A percentile compares a stretch with the other conserved stretches of the same genome.
phyloP scores from a whole-genome alignment of 2,797 vertebrate species.

The Aldrovandia affinis region DNA sequence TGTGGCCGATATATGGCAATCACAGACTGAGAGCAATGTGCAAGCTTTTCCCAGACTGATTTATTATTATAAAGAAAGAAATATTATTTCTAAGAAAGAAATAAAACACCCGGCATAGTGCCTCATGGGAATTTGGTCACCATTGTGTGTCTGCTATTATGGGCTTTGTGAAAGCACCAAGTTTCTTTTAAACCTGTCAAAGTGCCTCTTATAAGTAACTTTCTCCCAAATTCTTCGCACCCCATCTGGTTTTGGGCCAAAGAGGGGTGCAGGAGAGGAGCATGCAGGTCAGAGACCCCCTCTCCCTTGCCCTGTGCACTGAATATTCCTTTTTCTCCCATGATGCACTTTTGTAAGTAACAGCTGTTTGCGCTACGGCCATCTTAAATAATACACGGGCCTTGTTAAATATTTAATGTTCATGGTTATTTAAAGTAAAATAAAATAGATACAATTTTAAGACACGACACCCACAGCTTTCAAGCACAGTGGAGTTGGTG shows the following conservation, averaged over 20 bases:
- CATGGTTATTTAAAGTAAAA: slow-evolving; percentile 16
- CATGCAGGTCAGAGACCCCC: not conserved
- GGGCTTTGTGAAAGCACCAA: too few species aligned
- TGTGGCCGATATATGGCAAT: too few species aligned
- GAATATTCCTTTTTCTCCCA: not conserved
- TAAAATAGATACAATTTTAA: not conserved
- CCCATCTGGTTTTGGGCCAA: not conserved
- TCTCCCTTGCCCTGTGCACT: not conserved
- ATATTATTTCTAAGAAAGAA: not conserved
- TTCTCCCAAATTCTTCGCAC: not conserved
- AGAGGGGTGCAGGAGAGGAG: not conserved
- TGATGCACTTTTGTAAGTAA: not conserved
- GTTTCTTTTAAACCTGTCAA: too few species aligned
- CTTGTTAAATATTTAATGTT: not conserved
- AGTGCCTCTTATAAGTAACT: not conserved
- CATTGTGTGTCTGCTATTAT: too few species aligned
- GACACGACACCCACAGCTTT: not conserved
- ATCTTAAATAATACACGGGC: slow-evolving; percentile 4
- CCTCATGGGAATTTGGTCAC: too few species aligned
- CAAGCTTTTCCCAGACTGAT: too few species aligned
- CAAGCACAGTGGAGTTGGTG: not conserved
- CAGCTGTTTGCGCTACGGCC: not conserved
- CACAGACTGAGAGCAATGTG: too few species aligned
- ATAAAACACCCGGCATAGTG: not conserved
- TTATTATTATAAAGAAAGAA: too few species aligned